Evolutionary conservation across 2,797 vertebrate genomes (phyloP).

Genomic region (Crenichthys baileyi): DNA sequence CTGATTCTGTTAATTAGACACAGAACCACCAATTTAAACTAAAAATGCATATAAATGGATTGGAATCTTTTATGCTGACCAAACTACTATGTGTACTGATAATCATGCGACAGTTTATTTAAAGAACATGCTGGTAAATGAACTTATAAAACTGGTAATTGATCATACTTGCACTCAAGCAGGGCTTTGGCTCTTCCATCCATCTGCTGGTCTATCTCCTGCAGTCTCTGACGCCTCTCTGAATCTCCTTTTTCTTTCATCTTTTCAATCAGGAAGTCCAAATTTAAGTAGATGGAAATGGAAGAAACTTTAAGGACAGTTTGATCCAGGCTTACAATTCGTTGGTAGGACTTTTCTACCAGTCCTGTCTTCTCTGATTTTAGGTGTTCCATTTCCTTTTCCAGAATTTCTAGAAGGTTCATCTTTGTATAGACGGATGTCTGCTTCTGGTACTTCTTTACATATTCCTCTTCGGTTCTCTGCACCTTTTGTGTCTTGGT

Average conservation of each 20-base stretch:
- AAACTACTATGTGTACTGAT: too few species aligned
- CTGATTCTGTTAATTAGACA: too few species aligned
- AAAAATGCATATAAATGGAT: background rate
- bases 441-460: background rate
- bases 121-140: background rate
- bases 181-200: background rate
- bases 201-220: background rate
- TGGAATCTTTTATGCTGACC: background rate
- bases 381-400: background rate
- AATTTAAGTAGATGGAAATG: background rate
- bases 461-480: background rate
- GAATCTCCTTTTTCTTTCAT: background rate
- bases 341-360: background rate
- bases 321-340: background rate
- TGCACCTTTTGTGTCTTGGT: background rate
- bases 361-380: background rate
- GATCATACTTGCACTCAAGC: background rate
- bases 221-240: background rate
- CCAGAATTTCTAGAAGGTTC: background rate
- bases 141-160: background rate
- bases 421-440: background rate
- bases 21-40: too few species aligned
- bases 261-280: background rate
- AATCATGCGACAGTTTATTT: background rate
- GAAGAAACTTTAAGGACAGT: background rate